phyloP scores from a whole-genome alignment of 1,140 invertebrate species.

The Zaprionus africanus region DNA sequence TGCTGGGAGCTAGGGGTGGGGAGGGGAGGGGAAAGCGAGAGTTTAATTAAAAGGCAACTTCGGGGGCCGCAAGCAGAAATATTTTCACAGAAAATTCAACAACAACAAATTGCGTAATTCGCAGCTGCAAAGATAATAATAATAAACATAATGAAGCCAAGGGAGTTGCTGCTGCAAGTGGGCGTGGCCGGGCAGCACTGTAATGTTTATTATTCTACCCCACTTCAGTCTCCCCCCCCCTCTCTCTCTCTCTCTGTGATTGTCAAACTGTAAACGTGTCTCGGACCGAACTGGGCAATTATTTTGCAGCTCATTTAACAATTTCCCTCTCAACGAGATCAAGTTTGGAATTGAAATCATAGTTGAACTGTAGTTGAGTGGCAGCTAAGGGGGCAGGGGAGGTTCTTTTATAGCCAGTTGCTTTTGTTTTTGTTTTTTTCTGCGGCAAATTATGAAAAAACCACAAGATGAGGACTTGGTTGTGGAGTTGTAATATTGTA shows the following conservation, averaged over 20 bases:
- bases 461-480: conserved; percentile 26
- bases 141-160: conserved; percentile 59
- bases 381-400: background rate
- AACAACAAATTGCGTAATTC: conserved; percentile 79
- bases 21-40: background rate
- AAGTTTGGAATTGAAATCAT: conserved; percentile 22
- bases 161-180: background rate
- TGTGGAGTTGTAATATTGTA: conserved; percentile 17
- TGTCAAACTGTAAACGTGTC: conserved; percentile 54
- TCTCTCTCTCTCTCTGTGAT: background rate
- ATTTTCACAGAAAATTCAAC: conserved; percentile 74
- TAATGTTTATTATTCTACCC: conserved; percentile 31
- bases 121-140: conserved; percentile 61
- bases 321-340: conserved; percentile 34
- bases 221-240: background rate
- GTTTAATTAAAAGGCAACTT: conserved; percentile 73
- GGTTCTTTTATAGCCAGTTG: background rate
- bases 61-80: conserved; percentile 46
- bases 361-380: conserved; percentile 8
- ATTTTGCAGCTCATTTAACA: conserved; percentile 71
- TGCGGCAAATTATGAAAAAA: conserved; percentile 38
- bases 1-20: background rate
- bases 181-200: conserved; percentile 9
- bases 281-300: conserved; percentile 30
- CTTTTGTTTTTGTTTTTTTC: conserved; percentile 13